Percentiles rank a stretch among this genome's conserved stretches.
Conservation (phyloP, 2,888 invertebrate genomes). For the Serripes groenlandicus region DNA sequence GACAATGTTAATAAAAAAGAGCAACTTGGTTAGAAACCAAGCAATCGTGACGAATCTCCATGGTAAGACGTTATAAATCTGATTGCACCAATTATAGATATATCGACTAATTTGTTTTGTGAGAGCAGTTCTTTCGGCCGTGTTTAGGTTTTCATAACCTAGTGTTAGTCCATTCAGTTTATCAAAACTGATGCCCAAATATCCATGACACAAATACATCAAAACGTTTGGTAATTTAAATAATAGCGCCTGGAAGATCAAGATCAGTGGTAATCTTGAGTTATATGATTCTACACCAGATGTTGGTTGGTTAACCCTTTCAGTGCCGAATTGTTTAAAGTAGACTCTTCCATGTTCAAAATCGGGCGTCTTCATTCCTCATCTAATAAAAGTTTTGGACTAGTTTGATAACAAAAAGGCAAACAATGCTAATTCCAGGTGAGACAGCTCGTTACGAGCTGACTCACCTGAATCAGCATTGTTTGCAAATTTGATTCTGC, state of each 20-base stretch:
- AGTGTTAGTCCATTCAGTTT: slow-evolving; percentile 50
- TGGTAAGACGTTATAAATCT: slow-evolving; percentile 35
- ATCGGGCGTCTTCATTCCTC: too few species aligned
- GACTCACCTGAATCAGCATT: too few species aligned
- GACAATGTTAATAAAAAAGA: slow-evolving; percentile 47
- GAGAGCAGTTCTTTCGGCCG: slow-evolving; percentile 41
- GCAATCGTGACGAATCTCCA: slow-evolving; percentile 49
- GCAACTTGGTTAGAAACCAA: slow-evolving; percentile 47
- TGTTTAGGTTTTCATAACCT: slow-evolving; percentile 46
- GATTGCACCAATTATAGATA: slow-evolving; percentile 55
- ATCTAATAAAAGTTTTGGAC: too few species aligned
- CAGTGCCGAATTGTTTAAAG: too few species aligned
- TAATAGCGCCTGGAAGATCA: slow-evolving; percentile 57
- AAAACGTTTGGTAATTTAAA: slow-evolving; percentile 61
- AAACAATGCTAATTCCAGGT: too few species aligned
- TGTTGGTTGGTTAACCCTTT: too few species aligned
- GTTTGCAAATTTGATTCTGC: too few species aligned
- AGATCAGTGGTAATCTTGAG: slow-evolving; percentile 53
- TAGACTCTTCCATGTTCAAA: too few species aligned
- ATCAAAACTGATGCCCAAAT: slow-evolving; percentile 54
- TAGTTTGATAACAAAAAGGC: too few species aligned
- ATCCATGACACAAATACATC: slow-evolving; percentile 51
- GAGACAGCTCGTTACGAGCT: too few species aligned
- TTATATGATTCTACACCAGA: too few species aligned
- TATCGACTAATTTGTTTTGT: slow-evolving; percentile 53